Conservation (phyloP, 1,140 invertebrate species). For the Teleogryllus occipitalis region DNA sequence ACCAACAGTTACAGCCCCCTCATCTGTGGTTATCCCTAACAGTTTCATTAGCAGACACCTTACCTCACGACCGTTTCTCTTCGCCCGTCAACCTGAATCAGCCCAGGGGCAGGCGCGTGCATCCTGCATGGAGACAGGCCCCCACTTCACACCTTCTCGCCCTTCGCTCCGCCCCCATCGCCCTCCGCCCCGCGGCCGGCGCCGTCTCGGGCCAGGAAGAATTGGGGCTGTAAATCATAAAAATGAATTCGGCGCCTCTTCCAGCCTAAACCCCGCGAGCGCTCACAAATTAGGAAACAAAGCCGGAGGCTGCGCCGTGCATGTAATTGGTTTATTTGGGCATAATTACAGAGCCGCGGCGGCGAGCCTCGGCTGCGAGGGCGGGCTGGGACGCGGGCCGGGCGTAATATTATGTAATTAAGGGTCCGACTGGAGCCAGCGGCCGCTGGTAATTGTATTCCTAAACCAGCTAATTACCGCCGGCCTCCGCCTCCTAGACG, state of each 20-base stretch:
- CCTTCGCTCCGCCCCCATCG: background rate
- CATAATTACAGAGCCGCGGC: background rate
- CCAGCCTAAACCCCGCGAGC: background rate
- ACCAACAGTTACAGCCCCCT: too few relatives aligned
- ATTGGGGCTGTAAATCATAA: conserved; percentile 4
- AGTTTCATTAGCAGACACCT: too few relatives aligned
- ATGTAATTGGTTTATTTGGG: conserved; percentile 5
- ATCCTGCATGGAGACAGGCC: too few relatives aligned
- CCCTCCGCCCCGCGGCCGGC: too few relatives aligned
- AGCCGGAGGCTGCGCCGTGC: background rate
- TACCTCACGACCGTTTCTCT: too few relatives aligned
- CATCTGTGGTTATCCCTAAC: too few relatives aligned
- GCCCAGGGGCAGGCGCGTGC: too few relatives aligned
- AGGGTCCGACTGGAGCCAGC: background rate
- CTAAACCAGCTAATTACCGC: background rate
- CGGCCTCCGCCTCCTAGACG: background rate
- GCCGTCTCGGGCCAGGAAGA: background rate
- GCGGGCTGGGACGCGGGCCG: too few relatives aligned
- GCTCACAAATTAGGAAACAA: background rate
- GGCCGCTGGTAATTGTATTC: background rate
- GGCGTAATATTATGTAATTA: background rate
- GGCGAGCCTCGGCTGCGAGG: too few relatives aligned
- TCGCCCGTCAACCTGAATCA: too few relatives aligned
- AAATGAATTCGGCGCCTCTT: background rate
- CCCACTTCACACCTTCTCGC: background rate